Base-by-base conservation (phyloP, 2,113 vertebrate genomes). In the Phylloscopus whistleri region DNA sequence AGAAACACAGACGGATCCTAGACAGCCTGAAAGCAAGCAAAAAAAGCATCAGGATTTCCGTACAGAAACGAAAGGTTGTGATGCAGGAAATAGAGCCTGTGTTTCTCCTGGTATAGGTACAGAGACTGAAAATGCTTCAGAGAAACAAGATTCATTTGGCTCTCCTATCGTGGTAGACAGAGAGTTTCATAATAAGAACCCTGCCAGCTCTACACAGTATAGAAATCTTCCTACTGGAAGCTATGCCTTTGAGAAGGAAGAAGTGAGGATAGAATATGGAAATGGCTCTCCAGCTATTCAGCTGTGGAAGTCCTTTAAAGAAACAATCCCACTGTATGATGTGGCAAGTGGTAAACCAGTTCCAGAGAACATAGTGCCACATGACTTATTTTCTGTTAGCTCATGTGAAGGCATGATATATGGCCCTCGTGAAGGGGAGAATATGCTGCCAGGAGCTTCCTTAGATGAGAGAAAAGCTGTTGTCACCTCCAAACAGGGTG, bases 261-360 rank as follows among this genome's bases (percentile, higher is more conserved):
- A 97, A 75, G 93, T 97, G 48, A 94, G 92, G 70, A 96, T 95
- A 95, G 94, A 96, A 62, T 96, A 96, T 11, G 87, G 94, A 51
- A 94, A 80, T 86, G 95, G 97, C 43, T 96, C 95, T 64, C 96
- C 93, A 79, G 87, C 90, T 85, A 96, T 95, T 94, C 96, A 97
- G 16, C 79, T 97, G 49, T 97, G 95, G 96, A 96, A 97, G 43
- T 94, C 97, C 84, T 95, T 97, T 76, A 97, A 98, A 91, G 96
- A 98, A 96, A 97, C 94, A 13, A 94, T 97, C 56, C 95, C 92
- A 9, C 23, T 96, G 44, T 97, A 95, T 35, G 93, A 97, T 23
- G 90, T 97, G 62, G 90, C 92, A 78, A 91, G 76, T 53, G 84
- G 90, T 41, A 95, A 97, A 92, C 39, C 87, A 30, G 90, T 94